Conservation (phyloP, 2,797 vertebrate genomes). For the Aselliscus stoliczkanus region DNA sequence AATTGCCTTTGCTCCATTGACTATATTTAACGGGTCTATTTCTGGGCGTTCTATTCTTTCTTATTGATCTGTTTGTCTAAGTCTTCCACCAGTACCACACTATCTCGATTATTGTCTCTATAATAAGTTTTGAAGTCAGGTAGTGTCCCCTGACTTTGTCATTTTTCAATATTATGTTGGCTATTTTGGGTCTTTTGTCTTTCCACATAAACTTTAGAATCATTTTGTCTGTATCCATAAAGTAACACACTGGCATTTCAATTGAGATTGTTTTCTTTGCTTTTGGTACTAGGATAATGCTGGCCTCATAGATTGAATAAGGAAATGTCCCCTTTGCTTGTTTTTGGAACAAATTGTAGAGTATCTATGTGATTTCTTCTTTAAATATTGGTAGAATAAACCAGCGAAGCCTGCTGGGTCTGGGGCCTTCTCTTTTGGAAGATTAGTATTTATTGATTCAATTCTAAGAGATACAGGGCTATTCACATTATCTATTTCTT, state of each 20-base stretch:
- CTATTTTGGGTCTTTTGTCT: neutral
- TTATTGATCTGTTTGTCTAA: neutral
- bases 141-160: neutral
- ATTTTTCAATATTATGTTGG: neutral
- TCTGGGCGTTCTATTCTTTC: neutral
- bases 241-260: neutral
- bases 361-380: neutral
- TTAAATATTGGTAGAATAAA: neutral
- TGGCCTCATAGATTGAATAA: neutral
- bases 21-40: neutral
- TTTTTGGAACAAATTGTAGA: neutral
- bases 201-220: neutral
- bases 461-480: neutral
- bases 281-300: neutral
- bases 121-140: neutral
- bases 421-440: neutral
- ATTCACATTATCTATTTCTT: neutral
- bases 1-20: neutral
- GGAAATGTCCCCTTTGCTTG: neutral
- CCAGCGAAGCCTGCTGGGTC: neutral
- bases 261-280: neutral
- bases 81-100: neutral
- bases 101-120: neutral
- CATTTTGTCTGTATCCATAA: neutral
- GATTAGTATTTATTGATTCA: neutral